Evolutionary conservation across 2,888 invertebrate species (phyloP).

Genomic region (Augochlorella aurata): DNA sequence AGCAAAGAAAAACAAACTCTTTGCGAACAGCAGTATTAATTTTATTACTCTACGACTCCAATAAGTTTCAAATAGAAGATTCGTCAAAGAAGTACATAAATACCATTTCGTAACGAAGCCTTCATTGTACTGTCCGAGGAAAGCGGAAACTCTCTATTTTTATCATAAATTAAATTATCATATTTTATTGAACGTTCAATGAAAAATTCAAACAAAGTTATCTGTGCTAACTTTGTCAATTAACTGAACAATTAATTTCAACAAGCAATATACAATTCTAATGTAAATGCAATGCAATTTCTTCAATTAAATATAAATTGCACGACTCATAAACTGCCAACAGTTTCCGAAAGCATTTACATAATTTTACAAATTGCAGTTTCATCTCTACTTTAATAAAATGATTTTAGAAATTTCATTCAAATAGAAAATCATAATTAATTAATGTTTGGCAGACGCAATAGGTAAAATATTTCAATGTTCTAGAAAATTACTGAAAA

Average conservation of each 20-base stretch:
- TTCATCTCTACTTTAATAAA: no score
- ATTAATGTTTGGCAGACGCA: not conserved
- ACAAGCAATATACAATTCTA: not conserved
- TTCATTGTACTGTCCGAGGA: not conserved
- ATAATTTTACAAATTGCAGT: not conserved
- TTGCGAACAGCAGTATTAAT: conserved; percentile 9
- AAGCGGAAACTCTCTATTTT: not conserved
- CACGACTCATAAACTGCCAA: not conserved
- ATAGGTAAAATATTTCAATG: not conserved
- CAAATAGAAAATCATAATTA: not conserved
- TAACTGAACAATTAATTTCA: not conserved
- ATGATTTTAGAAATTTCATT: not conserved
- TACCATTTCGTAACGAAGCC: not conserved
- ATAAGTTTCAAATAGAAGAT: not conserved
- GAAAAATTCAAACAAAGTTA: not conserved
- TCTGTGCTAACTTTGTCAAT: not conserved
- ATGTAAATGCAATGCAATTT: not conserved
- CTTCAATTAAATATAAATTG: not conserved
- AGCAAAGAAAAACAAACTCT: conserved; percentile 9
- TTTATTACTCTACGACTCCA: not conserved
- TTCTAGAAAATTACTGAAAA: not conserved
- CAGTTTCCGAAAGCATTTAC: not conserved
- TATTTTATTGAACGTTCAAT: not conserved
- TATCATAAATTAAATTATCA: not conserved
- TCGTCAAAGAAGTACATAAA: not conserved